Conservation (phyloP, 2,797 vertebrate species). For the Saguinus oedipus region DNA sequence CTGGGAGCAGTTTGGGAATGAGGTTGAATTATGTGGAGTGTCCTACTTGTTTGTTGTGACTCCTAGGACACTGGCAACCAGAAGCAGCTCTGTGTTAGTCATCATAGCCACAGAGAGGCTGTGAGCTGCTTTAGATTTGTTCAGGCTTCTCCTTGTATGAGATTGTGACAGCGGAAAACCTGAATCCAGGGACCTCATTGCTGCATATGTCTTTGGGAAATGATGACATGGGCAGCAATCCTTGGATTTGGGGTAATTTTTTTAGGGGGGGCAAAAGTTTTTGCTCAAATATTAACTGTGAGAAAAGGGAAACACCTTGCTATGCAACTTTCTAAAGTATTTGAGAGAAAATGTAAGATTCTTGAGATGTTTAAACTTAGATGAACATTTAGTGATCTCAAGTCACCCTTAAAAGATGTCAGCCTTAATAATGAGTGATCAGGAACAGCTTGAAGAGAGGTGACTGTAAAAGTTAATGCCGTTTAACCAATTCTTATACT, state of each 20-base stretch:
- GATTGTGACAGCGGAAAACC: not conserved
- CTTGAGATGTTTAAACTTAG: not conserved
- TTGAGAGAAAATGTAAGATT: not conserved
- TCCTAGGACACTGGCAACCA: not conserved
- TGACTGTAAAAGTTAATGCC: not conserved
- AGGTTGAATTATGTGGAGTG: not conserved
- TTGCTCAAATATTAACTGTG: not conserved
- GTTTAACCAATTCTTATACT: not conserved
- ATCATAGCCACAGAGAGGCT: not conserved
- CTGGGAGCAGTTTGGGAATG: not conserved
- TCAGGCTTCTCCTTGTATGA: not conserved
- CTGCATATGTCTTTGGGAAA: not conserved
- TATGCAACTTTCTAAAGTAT: not conserved
- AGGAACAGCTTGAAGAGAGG: not conserved
- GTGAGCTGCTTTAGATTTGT: not conserved
- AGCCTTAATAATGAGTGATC: not conserved
- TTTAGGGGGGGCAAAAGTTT: not conserved
- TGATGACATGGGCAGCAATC: not conserved
- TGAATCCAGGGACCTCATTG: not conserved
- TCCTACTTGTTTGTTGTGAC: not conserved
- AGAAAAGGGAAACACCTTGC: not conserved
- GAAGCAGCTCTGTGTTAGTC: not conserved
- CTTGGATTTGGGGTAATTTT: not conserved
- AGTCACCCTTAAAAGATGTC: not conserved
- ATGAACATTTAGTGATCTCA: not conserved